Base-by-base conservation (phyloP, 2,113 vertebrate species). In the Archilochus colubris region DNA sequence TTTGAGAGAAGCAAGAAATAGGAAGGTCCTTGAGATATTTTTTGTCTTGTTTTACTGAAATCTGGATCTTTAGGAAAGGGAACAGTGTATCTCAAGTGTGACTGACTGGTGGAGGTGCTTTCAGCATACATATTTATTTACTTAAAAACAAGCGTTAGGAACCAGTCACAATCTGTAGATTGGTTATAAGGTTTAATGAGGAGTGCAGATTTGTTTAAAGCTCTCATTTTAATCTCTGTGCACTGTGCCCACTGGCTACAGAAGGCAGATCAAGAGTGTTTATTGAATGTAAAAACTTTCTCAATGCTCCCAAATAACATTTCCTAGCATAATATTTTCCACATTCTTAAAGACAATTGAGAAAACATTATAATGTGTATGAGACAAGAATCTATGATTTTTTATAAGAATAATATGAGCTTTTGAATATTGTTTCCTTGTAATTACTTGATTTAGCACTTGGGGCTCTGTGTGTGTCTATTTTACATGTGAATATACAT, bases 291-390 rank as follows among this genome's bases (percentile, higher is more conserved):
- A 75, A 91, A 64, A 57, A 87, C 58, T 81, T 92, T 53, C 81
- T 91, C 33, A 81, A 1, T 89, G 74, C 50, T 88, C 30, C 48
- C 62, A 66, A 91, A 62, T 68, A 91, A 53, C 40, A 57, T 76
- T 79, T 95, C 27, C 14, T 73, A 20, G 74, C 54, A 91, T 73
- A 86, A 58, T 75, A 85, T 89, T 92, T 95, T 95, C 89, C 89
- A 92, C 58, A 59, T 91, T 93, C 67, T 89, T 85, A 58, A 91
- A 85, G 46, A 88, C 62, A 91, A 72, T 69, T 87, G 84, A 76
- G 70, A 93, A 61, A 89, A 72, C 95, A 79, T 82, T 69, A 38
- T 36, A 61, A 66, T 59, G n/a, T 44, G n/a, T 55, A 75, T 62
- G 58, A 93, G 78, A 63, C 93, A 91, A 80, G 50, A 94, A 89